Conservation (phyloP, 2,888 invertebrate species). For the Macrophya annulata region DNA sequence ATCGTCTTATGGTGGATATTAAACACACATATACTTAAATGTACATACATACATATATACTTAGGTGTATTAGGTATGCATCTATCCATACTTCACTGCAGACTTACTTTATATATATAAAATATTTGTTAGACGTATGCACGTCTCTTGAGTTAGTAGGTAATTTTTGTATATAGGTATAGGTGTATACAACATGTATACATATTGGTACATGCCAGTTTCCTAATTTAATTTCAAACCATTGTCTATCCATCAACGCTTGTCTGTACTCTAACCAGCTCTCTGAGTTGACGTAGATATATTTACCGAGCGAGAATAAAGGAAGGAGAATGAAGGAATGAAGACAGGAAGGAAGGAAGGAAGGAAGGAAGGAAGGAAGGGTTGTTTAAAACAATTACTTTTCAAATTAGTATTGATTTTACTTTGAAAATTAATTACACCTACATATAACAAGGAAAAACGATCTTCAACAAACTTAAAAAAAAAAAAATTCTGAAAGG, state of each 20-base stretch:
- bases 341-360: constrained; percentile 26
- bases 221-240: constrained; percentile 48
- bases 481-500: not conserved
- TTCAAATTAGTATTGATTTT: constrained; percentile 33
- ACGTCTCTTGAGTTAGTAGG: not conserved
- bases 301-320: constrained; percentile 18
- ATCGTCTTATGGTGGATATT: constrained; percentile 36
- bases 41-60: not conserved
- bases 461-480: not conserved
- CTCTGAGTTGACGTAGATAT: constrained; percentile 49
- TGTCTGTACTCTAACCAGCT: constrained; percentile 47
- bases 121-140: not conserved
- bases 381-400: constrained; percentile 44
- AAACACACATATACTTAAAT: not conserved
- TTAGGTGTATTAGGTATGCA: not conserved
- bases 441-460: not conserved
- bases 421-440: not conserved
- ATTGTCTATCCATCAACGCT: constrained; percentile 52
- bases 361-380: not conserved
- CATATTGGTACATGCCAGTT: not conserved
- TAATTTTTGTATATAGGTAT: not conserved
- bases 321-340: constrained; percentile 33
- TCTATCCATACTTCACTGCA: not conserved
- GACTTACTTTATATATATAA: constrained; percentile 5
- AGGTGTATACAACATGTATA: not conserved